These are phyloP conservation scores for Conger conger DNA, from an alignment of 2,113 vertebrate species.

Conservation along the genomic window DNA sequence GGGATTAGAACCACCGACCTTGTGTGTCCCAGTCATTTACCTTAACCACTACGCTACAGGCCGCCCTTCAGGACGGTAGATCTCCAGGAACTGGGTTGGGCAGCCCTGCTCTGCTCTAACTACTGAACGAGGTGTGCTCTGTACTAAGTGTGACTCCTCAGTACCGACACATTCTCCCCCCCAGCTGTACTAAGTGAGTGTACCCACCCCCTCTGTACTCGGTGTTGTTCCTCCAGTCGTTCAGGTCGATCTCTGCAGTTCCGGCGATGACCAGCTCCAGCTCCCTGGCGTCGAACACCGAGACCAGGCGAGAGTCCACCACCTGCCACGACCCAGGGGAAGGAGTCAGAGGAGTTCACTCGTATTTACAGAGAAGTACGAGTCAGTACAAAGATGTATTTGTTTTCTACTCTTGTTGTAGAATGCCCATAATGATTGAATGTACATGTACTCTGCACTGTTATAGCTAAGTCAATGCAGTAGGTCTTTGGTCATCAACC, in stretches of 20 bases:
- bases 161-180: too few species aligned
- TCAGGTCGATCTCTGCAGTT: slow-evolving; percentile 86
- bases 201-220: slow-evolving; percentile 86
- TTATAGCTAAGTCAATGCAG: neutral
- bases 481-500: neutral
- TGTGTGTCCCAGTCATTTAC: too few species aligned
- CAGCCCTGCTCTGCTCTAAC: too few species aligned
- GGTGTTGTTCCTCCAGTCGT: slow-evolving; percentile 86
- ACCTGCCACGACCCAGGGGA: slow-evolving; percentile 66
- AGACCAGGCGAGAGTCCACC: slow-evolving; percentile 84
- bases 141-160: too few species aligned
- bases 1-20: too few species aligned
- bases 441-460: neutral
- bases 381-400: neutral
- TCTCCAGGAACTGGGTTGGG: too few species aligned
- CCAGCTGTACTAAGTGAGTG: neutral
- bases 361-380: neutral
- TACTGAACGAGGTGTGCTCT: too few species aligned
- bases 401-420: neutral
- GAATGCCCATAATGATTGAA: neutral
- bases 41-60: too few species aligned
- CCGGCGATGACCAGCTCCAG: slow-evolving; percentile 87
- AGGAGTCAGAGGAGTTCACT: neutral
- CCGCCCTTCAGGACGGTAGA: too few species aligned
- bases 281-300: slow-evolving; percentile 86